Evolutionary conservation across 2,797 vertebrate species (phyloP), one percentile per base, ranked within the genome.

Genomic region (Acanthurus tractus): DNA sequence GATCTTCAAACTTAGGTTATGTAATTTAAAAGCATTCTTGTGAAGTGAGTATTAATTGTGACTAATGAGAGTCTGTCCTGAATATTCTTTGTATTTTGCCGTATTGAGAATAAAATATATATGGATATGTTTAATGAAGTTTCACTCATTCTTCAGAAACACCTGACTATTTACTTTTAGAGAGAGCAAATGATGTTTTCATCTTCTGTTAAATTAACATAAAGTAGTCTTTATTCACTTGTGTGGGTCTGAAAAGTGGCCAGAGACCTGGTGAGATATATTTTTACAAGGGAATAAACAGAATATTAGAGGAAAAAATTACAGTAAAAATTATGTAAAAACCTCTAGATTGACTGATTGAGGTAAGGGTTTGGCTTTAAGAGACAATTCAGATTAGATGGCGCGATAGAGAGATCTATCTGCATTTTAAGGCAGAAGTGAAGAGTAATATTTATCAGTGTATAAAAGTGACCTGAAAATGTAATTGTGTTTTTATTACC

Each of bases 21-120:
- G 95, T 95, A 95, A 96, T 95, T 95, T 95, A 95, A 95, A 94
- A 91, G 87, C 91, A 93, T 95, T 95, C 93, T 95, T 94, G 94
- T 96, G 94, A 95, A 95, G 94, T 96, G 94, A 95, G 94, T 96
- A 95, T 96, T 96, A 96, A 93, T 95, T 95, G 92, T 95, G 94
- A 95, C 95, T 95, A 96, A 95, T 95, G 93, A 93, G 90, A 95
- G 96, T 97, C 96, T 99, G 97, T 99, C 97, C 96, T 97, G 94
- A 97, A 97, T 97, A 97, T 97, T 97, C 97, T 98, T 98, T 98
- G 98, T 99, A 99, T 98, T 99, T 96, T 99, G 97, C 97, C 94
- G 97, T 99, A 98, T 98, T 97, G 96, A 98, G 96, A 98, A 97
- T 98, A 98, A 99, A 99, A 97, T 97, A 96, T 94, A 97, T 98